These are phyloP conservation scores for Rattus rattus DNA, from an alignment of 2,113 vertebrate genomes.

Conservation along the genomic window DNA sequence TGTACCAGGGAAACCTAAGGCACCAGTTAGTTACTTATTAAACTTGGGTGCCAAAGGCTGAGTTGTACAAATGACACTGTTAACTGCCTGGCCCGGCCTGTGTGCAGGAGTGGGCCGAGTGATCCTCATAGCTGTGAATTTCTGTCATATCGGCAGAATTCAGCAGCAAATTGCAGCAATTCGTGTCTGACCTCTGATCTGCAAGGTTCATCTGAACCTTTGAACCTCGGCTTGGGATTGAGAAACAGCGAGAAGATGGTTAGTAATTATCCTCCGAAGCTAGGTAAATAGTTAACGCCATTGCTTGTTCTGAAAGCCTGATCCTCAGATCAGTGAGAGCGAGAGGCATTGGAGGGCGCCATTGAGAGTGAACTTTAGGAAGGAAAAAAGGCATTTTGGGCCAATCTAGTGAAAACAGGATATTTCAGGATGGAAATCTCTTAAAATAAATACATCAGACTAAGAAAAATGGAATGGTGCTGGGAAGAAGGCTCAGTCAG, in stretches of 20 bases:
- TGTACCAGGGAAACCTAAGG: constrained; percentile 85
- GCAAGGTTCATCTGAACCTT: constrained; percentile 84
- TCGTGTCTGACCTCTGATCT: constrained; percentile 87
- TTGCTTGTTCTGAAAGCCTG: background rate
- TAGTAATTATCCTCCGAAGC: constrained; percentile 49
- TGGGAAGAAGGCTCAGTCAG: background rate
- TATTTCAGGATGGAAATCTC: constrained; percentile 20
- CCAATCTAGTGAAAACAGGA: background rate
- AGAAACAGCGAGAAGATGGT: constrained; percentile 82
- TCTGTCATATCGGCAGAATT: constrained; percentile 88
- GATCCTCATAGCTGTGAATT: constrained; percentile 84
- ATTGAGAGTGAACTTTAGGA: background rate
- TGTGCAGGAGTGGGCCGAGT: constrained; percentile 73
- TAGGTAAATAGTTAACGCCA: constrained; percentile 76
- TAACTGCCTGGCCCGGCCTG: constrained; percentile 78
- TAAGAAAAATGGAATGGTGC: constrained; percentile 5
- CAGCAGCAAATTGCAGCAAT: constrained; percentile 86
- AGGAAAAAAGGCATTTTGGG: background rate
- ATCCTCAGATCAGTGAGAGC: background rate
- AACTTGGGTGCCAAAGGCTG: constrained; percentile 87
- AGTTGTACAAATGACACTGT: constrained; percentile 86
- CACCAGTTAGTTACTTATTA: constrained; percentile 90
- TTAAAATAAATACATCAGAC: constrained; percentile 9
- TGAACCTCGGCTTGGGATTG: constrained; percentile 82
- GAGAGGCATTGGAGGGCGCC: background rate